Base-by-base conservation (phyloP, 1,140 invertebrate genomes). In the Dendroctonus ponderosae region DNA sequence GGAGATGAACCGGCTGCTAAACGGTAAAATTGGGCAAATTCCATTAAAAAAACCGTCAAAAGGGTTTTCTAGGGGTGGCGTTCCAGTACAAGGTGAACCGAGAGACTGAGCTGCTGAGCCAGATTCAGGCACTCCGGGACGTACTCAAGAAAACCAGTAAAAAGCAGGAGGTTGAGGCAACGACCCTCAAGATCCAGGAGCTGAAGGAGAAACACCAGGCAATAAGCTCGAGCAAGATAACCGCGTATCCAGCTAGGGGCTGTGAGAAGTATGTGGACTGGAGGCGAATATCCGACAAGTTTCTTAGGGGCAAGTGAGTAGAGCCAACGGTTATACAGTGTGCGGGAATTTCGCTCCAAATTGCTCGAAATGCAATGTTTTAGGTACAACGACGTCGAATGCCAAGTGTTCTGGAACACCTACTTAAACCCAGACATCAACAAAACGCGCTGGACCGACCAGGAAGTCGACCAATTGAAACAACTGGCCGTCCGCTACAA, bases 391-490 rank as follows among this genome's bases (percentile, higher is more conserved):
- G 69, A 80, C 79, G 0, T 72, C 2, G 85, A 85, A 72, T 87
- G 85, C 71, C 72, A 80, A 49, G 81, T 82, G 0, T 83, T 89
- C 74, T 91, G 89, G 89, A 82, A 84, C 60, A 79, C 86, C 12
- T 89, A 85, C 72, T 71, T 89, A 57, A 84, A 87, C 72, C 89
- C 88, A 0, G 72, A 80, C 6, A 82, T 90, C 11, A 89, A 85
- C 59, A 89, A 86, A 67, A 74, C 68, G 5, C 76, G 76, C 37
- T 91, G 88, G 87, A 80, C 76, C 2, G 72, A 73, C 15, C 71
- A 76, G n/a, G 89, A 90, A 75, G 84, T 86, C 72, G 70, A 71
- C 0, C 66, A 72, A 26, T 70, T 90, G 44, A 73, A 82, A 54
- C 67, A 73, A 56, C 75, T 85, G 12, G 85, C 78, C 0, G 74